Percentiles rank a stretch among this genome's conserved stretches.
Evolutionary conservation across 1,140 invertebrate genomes (phyloP).

Genomic region (Pectinophora gossypiella): DNA sequence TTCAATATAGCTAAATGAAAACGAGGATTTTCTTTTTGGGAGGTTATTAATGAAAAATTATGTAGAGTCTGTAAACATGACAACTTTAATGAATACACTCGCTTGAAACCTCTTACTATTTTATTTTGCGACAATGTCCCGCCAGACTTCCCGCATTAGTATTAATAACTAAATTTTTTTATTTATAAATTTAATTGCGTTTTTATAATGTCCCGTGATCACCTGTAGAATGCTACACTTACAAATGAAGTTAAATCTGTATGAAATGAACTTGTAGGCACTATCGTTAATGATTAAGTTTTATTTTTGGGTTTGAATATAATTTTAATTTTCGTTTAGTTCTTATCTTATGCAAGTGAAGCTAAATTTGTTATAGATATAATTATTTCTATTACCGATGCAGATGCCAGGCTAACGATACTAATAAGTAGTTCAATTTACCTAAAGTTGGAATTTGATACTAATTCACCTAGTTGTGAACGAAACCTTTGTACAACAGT

Average conservation of each 20-base stretch:
- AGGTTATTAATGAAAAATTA: neutral
- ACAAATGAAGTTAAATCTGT: constrained; percentile 27
- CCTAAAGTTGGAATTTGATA: too few relatives aligned
- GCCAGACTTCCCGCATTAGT: constrained; percentile 24
- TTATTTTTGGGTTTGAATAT: constrained; percentile 27
- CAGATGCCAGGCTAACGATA: too few relatives aligned
- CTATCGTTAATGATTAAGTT: constrained; percentile 39
- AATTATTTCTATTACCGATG: too few relatives aligned
- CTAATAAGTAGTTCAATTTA: too few relatives aligned
- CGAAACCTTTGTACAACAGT: constrained; percentile 1
- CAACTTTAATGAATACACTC: too few relatives aligned
- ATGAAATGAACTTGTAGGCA: constrained; percentile 25
- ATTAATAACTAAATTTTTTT: constrained; percentile 22
- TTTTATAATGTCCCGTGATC: constrained; percentile 14
- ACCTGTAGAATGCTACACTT: neutral
- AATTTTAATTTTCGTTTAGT: constrained; percentile 27
- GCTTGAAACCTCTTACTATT: too few relatives aligned
- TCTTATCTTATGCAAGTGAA: neutral
- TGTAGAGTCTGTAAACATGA: too few relatives aligned
- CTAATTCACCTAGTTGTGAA: too few relatives aligned
- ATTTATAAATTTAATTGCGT: constrained; percentile 23
- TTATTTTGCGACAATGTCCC: constrained; percentile 17
- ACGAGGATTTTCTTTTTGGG: neutral
- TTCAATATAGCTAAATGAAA: neutral
- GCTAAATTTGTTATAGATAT: neutral